Evolutionary conservation across 2,888 invertebrate species (phyloP).

Genomic region (Dromius quadrimaculatus): DNA sequence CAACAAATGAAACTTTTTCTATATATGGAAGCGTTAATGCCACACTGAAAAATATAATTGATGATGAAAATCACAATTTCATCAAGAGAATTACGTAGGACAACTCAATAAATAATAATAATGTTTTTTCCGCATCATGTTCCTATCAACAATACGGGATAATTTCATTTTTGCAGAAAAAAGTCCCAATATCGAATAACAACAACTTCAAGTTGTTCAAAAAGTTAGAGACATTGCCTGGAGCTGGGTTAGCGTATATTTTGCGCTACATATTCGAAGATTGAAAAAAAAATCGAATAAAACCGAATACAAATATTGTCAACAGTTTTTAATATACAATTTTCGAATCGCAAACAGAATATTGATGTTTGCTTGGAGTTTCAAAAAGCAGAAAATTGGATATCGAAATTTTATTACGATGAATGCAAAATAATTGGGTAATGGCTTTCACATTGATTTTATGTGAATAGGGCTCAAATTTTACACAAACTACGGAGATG

Average conservation of each 20-base stretch:
- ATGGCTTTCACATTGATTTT: constrained; percentile 12
- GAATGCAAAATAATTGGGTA: constrained; percentile 22
- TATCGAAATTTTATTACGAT: constrained; percentile 21
- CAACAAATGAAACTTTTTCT: too few species aligned
- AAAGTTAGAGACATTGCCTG: background rate
- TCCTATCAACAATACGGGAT: too few species aligned
- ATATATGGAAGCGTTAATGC: too few species aligned
- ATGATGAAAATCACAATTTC: too few species aligned
- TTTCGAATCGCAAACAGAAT: background rate
- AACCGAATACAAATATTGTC: background rate
- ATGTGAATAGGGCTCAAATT: constrained; percentile 14
- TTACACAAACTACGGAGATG: background rate
- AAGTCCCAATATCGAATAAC: background rate
- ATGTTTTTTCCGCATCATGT: too few species aligned
- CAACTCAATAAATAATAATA: too few species aligned
- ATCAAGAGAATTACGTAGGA: too few species aligned
- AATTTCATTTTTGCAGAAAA: too few species aligned
- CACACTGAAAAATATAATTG: too few species aligned
- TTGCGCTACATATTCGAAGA: background rate
- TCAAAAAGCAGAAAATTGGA: constrained; percentile 4
- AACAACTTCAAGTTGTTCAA: background rate
- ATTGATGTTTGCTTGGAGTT: constrained; percentile 5
- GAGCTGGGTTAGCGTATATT: background rate
- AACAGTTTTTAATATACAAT: background rate
- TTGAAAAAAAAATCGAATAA: background rate